Conservation (phyloP, 2,113 vertebrate species). For the Polyodon spathula region DNA sequence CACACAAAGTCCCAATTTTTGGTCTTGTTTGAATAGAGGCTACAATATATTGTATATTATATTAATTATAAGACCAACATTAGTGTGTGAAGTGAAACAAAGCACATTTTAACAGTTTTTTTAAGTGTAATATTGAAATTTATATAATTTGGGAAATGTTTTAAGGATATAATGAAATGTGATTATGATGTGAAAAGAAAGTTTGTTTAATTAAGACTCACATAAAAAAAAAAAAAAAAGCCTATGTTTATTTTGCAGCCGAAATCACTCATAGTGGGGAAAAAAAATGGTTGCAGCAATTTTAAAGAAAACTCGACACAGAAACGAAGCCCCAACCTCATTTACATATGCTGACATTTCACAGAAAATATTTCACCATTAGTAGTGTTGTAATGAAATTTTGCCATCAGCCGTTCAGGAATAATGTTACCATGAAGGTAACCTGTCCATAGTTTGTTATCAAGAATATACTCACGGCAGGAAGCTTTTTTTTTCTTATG, state of each 20-base stretch:
- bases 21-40: too few species aligned
- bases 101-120: too few species aligned
- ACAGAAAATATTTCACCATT: slow-evolving; percentile 93
- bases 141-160: too few species aligned
- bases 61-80: too few species aligned
- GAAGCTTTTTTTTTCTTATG: slow-evolving; percentile 67
- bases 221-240: slow-evolving; percentile 22
- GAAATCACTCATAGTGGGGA: slow-evolving; percentile 23
- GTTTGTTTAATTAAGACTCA: too few species aligned
- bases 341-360: slow-evolving; percentile 99
- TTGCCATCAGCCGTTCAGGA: slow-evolving; percentile 91
- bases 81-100: too few species aligned
- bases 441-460: slow-evolving; percentile 87
- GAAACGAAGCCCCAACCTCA: slow-evolving; percentile 71
- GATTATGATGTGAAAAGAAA: too few species aligned
- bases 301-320: slow-evolving; percentile 79
- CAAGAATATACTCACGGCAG: slow-evolving; percentile 77
- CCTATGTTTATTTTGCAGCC: slow-evolving; percentile 4
- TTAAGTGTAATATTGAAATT: too few species aligned
- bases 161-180: too few species aligned
- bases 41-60: too few species aligned
- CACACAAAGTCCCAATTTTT: too few species aligned
- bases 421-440: slow-evolving; percentile 99
- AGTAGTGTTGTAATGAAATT: slow-evolving; percentile 93
- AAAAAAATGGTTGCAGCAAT: slow-evolving; percentile 61